phyloP scores from a whole-genome alignment of 2,888 invertebrate genomes.

The Strigamia crassipes region DNA sequence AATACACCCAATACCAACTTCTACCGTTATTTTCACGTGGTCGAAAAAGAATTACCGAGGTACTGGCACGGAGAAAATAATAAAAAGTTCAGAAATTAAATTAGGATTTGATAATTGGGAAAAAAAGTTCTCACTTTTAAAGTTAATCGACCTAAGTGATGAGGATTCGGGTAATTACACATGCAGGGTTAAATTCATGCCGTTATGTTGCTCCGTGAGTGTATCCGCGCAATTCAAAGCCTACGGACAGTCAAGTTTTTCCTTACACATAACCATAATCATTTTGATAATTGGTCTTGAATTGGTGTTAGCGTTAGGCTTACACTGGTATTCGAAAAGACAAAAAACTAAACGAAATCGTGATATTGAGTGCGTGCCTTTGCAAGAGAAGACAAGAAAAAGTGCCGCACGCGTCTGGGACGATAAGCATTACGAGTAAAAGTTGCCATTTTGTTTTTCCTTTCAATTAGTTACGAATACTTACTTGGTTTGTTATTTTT shows the following conservation, averaged over 20 bases:
- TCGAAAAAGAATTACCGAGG: neutral
- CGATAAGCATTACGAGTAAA: conserved; percentile 5
- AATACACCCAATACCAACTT: neutral
- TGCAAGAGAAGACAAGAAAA: neutral
- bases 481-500: neutral
- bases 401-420: neutral
- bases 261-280: neutral
- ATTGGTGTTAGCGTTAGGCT: neutral
- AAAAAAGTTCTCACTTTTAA: neutral
- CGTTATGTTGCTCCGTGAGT: neutral
- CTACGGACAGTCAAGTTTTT: neutral
- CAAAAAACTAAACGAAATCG: neutral
- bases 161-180: neutral
- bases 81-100: neutral
- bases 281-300: neutral
- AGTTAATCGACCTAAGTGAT: neutral
- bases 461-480: neutral
- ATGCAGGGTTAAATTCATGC: neutral
- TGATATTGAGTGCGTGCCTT: neutral
- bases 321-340: neutral
- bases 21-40: neutral
- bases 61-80: neutral
- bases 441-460: neutral
- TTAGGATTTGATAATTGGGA: neutral
- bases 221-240: neutral